These are phyloP conservation scores for Procambarus clarkii DNA, from an alignment of 1,140 invertebrate species.

Conservation along the genomic window DNA sequence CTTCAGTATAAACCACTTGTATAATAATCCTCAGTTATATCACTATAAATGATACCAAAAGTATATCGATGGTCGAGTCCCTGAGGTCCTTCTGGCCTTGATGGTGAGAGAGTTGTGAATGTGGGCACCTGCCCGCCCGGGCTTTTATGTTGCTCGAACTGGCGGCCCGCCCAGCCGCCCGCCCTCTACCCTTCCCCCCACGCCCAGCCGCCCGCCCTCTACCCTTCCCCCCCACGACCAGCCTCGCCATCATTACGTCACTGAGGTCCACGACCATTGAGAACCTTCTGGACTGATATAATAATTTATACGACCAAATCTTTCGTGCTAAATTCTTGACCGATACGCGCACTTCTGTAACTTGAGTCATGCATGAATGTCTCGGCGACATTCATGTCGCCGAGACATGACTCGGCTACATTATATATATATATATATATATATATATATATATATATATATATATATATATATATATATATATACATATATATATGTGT, in stretches of 20 bases:
- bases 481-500: too few relatives aligned
- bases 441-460: neutral
- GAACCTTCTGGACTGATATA: neutral
- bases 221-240: neutral
- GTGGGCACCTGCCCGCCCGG: neutral
- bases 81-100: too few relatives aligned
- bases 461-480: too few relatives aligned
- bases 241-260: neutral
- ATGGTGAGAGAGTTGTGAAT: neutral
- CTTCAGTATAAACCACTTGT: neutral
- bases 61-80: too few relatives aligned
- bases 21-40: neutral
- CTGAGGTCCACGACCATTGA: too few relatives aligned
- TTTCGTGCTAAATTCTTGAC: too few relatives aligned
- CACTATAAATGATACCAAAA: too few relatives aligned
- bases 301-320: too few relatives aligned
- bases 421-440: too few relatives aligned
- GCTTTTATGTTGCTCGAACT: neutral
- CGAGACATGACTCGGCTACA: neutral
- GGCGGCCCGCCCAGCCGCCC: neutral
- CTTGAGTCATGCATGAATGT: neutral
- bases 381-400: neutral
- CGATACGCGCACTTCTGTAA: too few relatives aligned
- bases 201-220: neutral
- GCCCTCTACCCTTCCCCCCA: neutral